Conservation (phyloP, 2,797 vertebrate genomes). For the Onychomys arenicola region DNA sequence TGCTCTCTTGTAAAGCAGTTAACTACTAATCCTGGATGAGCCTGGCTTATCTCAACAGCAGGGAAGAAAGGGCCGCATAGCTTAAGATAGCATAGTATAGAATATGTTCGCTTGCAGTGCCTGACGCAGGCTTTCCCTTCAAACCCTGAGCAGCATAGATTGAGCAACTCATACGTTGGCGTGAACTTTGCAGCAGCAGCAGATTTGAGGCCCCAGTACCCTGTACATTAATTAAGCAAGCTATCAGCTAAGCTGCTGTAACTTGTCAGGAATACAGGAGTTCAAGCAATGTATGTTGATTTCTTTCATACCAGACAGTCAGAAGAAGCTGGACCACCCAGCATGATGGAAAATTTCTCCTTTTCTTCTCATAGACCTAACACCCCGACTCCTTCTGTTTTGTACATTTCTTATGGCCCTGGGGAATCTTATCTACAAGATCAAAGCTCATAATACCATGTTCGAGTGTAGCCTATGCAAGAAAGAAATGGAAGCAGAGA, state of each 20-base stretch:
- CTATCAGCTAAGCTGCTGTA: background rate
- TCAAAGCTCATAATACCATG: background rate
- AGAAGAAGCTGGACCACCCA: background rate
- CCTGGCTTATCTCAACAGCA: conserved; percentile 3
- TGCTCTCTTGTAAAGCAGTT: background rate
- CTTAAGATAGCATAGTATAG: background rate
- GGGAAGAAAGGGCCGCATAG: background rate
- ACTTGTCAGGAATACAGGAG: background rate
- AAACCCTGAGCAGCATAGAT: background rate
- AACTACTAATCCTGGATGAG: background rate
- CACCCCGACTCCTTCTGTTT: background rate
- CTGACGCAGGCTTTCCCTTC: background rate
- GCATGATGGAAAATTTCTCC: background rate
- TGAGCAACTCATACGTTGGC: background rate
- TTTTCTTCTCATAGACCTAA: background rate
- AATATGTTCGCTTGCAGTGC: background rate
- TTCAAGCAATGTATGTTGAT: background rate
- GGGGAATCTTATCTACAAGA: background rate
- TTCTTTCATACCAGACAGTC: background rate
- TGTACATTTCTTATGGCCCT: background rate
- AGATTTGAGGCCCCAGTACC: background rate
- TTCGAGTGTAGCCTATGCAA: background rate
- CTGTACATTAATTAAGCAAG: background rate
- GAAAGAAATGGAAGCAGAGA: background rate
- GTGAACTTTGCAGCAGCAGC: background rate